Percentiles rank a stretch among this genome's conserved stretches.
These are phyloP conservation scores for Acronicta alni DNA, from an alignment of 2,888 invertebrate species.

Conservation along the genomic window DNA sequence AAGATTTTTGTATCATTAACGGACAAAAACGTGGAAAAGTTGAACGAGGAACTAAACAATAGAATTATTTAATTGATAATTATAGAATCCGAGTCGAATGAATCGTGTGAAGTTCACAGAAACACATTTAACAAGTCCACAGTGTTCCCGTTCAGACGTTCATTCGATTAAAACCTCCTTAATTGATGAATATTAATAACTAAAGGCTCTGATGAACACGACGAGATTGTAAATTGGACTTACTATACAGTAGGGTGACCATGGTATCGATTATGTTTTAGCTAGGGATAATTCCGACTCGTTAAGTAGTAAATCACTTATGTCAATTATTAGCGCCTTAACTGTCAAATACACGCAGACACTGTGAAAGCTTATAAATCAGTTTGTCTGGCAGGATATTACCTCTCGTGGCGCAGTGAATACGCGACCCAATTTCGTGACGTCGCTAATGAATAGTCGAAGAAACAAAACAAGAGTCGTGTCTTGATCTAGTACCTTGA, in stretches of 20 bases:
- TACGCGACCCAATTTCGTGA: too few relatives aligned
- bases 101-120: not conserved
- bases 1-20: not conserved
- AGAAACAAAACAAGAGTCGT: too few relatives aligned
- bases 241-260: slow-evolving; percentile 7
- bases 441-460: too few relatives aligned
- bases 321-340: too few relatives aligned
- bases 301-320: too few relatives aligned
- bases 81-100: not conserved
- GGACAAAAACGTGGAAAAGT: not conserved
- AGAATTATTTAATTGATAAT: not conserved
- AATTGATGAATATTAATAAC: slow-evolving; percentile 43
- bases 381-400: too few relatives aligned
- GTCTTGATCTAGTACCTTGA: too few relatives aligned
- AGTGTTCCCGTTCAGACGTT: slow-evolving; percentile 16
- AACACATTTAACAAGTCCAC: slow-evolving; percentile 4
- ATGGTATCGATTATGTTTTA: not conserved
- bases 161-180: slow-evolving; percentile 31
- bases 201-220: slow-evolving; percentile 13
- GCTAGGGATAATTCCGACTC: too few relatives aligned
- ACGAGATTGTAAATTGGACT: slow-evolving; percentile 17
- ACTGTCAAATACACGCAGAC: too few relatives aligned
- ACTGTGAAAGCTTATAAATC: too few relatives aligned
- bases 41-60: not conserved
- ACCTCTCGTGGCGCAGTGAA: too few relatives aligned